Percentiles rank a stretch among this genome's conserved stretches.
Evolutionary conservation across 1,140 invertebrate species (phyloP).

Genomic region (Drosophila punjabiensis): DNA sequence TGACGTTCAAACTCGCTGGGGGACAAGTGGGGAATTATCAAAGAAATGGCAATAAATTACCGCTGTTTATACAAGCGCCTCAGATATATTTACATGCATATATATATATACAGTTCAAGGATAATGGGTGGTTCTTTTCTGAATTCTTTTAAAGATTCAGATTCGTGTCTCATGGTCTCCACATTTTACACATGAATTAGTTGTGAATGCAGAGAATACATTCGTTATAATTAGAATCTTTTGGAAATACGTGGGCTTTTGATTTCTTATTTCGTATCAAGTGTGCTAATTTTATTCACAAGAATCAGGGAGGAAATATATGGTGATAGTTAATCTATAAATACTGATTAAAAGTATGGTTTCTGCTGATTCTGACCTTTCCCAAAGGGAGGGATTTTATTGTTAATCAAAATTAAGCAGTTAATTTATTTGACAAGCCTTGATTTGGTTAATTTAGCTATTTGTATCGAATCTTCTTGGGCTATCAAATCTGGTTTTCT

Average conservation of each 20-base stretch:
- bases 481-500: conserved; percentile 19
- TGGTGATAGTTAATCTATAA: conserved; percentile 1
- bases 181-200: conserved; percentile 19
- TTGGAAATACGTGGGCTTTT: conserved; percentile 41
- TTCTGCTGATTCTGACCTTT: neutral
- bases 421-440: conserved; percentile 1
- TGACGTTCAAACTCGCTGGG: conserved; percentile 65
- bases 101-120: conserved; percentile 71
- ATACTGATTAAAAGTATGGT: neutral
- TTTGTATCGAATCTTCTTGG: neutral
- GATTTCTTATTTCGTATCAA: conserved; percentile 7
- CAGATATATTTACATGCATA: conserved; percentile 31
- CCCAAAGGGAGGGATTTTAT: neutral
- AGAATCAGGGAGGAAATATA: conserved; percentile 5
- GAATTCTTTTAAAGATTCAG: conserved; percentile 11
- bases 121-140: conserved; percentile 38
- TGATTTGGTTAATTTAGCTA: conserved; percentile 30
- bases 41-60: conserved; percentile 76
- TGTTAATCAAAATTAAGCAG: neutral
- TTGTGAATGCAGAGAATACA: neutral
- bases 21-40: conserved; percentile 44
- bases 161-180: conserved; percentile 26
- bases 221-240: conserved; percentile 33
- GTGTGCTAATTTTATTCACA: conserved; percentile 4
- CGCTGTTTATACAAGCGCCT: conserved; percentile 45